Evolutionary conservation across 2,797 vertebrate species (phyloP).

Genomic region (Myotis myotis): DNA sequence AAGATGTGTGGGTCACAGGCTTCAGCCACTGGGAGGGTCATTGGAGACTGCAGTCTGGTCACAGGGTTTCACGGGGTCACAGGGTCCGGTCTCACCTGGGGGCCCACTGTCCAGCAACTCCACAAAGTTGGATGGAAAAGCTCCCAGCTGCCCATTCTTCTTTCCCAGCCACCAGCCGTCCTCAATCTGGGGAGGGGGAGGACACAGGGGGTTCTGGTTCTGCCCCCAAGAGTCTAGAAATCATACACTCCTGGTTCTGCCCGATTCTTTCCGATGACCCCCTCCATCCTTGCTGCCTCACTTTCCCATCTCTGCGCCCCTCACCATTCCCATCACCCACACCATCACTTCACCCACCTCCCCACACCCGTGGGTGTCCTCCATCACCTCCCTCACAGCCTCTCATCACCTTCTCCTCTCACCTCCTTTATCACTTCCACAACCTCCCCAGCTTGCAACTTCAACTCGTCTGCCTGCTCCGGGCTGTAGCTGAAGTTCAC

Average conservation of each 20-base stretch:
- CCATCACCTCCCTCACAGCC: not conserved
- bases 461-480: slow-evolving; percentile 86
- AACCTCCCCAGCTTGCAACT: slow-evolving; percentile 85
- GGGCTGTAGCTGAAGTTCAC: slow-evolving; percentile 85
- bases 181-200: slow-evolving; percentile 88
- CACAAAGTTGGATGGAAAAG: slow-evolving; percentile 94
- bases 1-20: not conserved
- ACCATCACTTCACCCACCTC: not conserved
- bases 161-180: slow-evolving; percentile 95
- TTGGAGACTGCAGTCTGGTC: slow-evolving; percentile 44
- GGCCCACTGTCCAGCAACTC: slow-evolving; percentile 84
- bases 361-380: not conserved
- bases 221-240: not conserved
- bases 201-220: slow-evolving; percentile 47
- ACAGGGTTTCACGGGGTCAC: slow-evolving; percentile 26
- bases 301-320: not conserved
- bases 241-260: not conserved
- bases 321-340: not conserved
- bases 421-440: slow-evolving; percentile 90
- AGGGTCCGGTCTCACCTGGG: slow-evolving; percentile 75
- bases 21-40: slow-evolving; percentile 20
- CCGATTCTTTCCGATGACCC: not conserved
- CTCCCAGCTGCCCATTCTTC: slow-evolving; percentile 89
- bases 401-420: slow-evolving; percentile 15
- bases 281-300: not conserved